phyloP scores from a whole-genome alignment of 2,113 vertebrate species.

The Trichechus manatus region DNA sequence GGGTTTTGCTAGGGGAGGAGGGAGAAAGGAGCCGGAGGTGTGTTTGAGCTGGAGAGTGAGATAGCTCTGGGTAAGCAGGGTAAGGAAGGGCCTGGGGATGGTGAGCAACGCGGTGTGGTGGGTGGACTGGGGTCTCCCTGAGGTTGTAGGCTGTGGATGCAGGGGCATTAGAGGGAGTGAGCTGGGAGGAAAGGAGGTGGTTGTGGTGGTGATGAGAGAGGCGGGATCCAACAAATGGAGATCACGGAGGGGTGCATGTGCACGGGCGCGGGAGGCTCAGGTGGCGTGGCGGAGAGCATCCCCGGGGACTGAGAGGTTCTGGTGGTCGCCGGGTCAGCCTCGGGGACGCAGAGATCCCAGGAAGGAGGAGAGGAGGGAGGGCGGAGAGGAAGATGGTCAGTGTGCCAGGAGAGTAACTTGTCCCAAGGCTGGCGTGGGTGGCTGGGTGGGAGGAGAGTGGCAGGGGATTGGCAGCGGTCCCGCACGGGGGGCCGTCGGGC shows the following conservation, averaged over 20 bases:
- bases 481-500: too few species aligned
- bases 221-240: neutral
- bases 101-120: neutral
- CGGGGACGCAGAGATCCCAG: rapidly evolving
- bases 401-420: rapidly evolving
- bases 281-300: too few species aligned
- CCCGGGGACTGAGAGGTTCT: neutral
- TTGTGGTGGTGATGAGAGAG: neutral
- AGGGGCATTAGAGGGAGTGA: neutral
- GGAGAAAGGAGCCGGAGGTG: neutral
- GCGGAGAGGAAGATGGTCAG: neutral
- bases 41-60: neutral
- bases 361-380: neutral
- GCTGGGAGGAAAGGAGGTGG: neutral
- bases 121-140: neutral
- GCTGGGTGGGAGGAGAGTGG: neutral
- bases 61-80: neutral
- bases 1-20: neutral
- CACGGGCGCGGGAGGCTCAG: neutral
- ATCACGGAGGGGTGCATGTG: neutral
- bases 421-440: neutral
- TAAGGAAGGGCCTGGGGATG: neutral
- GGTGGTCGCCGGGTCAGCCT: neutral
- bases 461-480: neutral
- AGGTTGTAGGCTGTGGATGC: neutral